These are phyloP conservation scores for Meloe dianella DNA, from an alignment of 2,888 invertebrate genomes.

Conservation along the genomic window DNA sequence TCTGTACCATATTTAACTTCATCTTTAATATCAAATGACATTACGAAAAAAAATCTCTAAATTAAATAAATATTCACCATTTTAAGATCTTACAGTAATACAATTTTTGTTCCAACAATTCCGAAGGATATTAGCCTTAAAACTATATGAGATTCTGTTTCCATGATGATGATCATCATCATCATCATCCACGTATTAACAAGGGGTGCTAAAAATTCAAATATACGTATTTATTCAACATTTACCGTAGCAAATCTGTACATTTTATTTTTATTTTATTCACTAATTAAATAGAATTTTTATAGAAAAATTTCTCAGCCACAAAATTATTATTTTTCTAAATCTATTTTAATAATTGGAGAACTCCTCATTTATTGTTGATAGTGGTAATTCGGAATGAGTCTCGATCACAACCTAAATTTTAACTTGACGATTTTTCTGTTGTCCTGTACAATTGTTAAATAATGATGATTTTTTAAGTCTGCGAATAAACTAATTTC, in stretches of 20 bases:
- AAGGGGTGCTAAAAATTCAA: conserved; percentile 10
- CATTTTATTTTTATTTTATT: neutral
- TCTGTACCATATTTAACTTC: neutral
- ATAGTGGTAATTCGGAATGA: neutral
- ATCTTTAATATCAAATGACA: conserved; percentile 6
- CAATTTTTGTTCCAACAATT: conserved; percentile 8
- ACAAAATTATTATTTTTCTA: neutral
- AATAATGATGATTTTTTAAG: too few species aligned
- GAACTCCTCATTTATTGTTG: neutral
- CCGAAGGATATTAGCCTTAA: neutral
- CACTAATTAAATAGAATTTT: neutral
- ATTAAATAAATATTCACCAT: conserved; percentile 18
- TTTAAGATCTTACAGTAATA: conserved; percentile 7
- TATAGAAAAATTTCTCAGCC: neutral
- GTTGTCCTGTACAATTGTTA: too few species aligned
- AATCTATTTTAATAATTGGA: neutral
- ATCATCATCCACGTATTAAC: conserved; percentile 9
- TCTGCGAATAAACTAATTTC: too few species aligned
- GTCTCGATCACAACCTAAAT: too few species aligned
- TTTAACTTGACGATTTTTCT: too few species aligned
- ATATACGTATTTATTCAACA: conserved; percentile 9
- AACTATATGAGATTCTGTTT: neutral
- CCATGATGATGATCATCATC: too few species aligned
- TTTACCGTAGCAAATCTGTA: neutral
- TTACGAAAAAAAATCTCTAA: neutral